Evolutionary conservation across 1,140 invertebrate species (phyloP).

Genomic region (Diachasma alloeum): DNA sequence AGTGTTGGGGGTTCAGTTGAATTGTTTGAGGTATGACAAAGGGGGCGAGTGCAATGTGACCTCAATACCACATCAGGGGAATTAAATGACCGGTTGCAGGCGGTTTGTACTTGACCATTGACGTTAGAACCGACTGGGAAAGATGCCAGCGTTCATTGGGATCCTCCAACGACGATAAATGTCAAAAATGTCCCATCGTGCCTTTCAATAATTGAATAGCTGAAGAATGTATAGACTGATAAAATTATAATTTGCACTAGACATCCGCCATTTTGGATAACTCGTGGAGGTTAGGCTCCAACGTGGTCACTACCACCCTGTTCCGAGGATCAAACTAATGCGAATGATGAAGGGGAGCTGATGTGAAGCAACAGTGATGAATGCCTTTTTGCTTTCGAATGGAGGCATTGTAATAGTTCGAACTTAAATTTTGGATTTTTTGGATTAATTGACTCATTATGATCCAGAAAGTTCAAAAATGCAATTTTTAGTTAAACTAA

Average conservation of each 20-base stretch:
- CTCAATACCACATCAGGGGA: slow-evolving; percentile 14
- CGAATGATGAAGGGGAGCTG: too few species aligned
- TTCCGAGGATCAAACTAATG: neutral
- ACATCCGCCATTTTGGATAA: neutral
- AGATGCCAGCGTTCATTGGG: neutral
- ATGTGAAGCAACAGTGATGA: too few species aligned
- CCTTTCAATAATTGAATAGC: neutral
- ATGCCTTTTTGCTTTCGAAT: too few species aligned
- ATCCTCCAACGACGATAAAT: neutral
- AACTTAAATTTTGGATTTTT: too few species aligned
- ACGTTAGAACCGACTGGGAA: neutral
- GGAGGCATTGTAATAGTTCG: too few species aligned
- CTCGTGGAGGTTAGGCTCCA: slow-evolving; percentile 9
- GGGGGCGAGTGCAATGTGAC: neutral
- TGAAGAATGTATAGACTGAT: neutral
- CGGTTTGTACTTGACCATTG: slow-evolving; percentile 7
- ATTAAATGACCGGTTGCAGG: slow-evolving; percentile 17
- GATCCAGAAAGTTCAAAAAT: too few species aligned
- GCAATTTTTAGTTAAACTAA: too few species aligned
- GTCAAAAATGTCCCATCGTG: neutral
- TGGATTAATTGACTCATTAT: too few species aligned
- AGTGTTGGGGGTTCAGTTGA: neutral
- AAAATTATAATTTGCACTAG: neutral
- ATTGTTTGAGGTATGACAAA: neutral
- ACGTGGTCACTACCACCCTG: neutral